Percentiles rank a stretch among this genome's conserved stretches.
Evolutionary conservation across 2,113 vertebrate genomes (phyloP).

Genomic region (Gnathonemus echidnorhynchus): DNA sequence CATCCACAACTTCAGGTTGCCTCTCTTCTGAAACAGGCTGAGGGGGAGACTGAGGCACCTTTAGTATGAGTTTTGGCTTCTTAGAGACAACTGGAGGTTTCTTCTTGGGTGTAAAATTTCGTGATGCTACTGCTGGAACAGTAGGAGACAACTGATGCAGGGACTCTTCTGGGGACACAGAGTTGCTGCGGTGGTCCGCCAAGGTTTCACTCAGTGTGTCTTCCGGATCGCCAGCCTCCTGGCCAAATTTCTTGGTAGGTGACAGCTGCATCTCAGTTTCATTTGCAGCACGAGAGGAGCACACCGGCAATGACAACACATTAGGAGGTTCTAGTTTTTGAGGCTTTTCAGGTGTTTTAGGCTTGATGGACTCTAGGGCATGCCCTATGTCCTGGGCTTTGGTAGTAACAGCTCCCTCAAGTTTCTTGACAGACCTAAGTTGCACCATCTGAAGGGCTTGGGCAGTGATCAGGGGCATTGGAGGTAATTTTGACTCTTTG

Average conservation of each 20-base stretch:
- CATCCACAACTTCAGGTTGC: background rate
- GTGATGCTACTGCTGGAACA: constrained; percentile 38
- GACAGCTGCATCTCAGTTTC: constrained; percentile 47
- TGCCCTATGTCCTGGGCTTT: constrained; percentile 55
- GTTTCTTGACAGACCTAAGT: constrained; percentile 70
- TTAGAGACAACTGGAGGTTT: constrained; percentile 81
- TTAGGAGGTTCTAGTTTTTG: constrained; percentile 42
- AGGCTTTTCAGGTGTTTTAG: constrained; percentile 50
- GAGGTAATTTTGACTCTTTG: constrained; percentile 27
- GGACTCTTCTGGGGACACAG: constrained; percentile 13
- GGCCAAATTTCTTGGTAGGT: constrained; percentile 54
- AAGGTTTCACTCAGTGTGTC: too few relatives aligned
- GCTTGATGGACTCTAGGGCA: constrained; percentile 49
- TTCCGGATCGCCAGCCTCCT: constrained; percentile 28
- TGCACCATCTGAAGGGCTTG: constrained; percentile 82
- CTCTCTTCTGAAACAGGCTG: constrained; percentile 22
- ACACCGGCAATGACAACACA: constrained; percentile 23
- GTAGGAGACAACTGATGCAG: constrained; percentile 23
- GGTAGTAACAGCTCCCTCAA: constrained; percentile 39
- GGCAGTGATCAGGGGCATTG: constrained; percentile 77
- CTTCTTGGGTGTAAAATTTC: constrained; percentile 61
- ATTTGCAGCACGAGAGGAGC: constrained; percentile 33
- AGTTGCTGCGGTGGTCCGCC: background rate
- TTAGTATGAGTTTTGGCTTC: constrained; percentile 79
- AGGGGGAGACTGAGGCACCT: constrained; percentile 52